Conservation (phyloP, 2,888 invertebrate species). For the Conops quadrifasciatus region DNA sequence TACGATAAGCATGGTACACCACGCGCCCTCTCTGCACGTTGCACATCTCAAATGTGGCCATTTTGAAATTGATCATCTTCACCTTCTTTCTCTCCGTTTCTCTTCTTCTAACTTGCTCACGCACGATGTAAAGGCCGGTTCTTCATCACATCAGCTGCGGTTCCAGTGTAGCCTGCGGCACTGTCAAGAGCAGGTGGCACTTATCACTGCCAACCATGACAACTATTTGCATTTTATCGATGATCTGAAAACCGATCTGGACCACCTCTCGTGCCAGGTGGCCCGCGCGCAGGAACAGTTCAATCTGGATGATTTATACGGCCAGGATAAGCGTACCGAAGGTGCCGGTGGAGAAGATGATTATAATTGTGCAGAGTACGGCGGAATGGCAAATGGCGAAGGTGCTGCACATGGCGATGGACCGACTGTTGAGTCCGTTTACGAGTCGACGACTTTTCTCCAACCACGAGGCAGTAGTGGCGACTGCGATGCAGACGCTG, state of each 20-base stretch:
- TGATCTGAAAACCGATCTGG: slow-evolving; percentile 60
- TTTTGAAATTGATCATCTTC: too few species aligned
- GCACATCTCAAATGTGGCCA: too few species aligned
- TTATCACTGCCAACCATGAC: slow-evolving; percentile 51
- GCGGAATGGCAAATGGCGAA: background rate
- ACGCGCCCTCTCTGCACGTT: too few species aligned
- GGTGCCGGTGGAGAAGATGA: background rate
- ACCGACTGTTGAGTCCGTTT: background rate
- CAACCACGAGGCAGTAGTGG: slow-evolving; percentile 21
- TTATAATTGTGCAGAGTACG: background rate
- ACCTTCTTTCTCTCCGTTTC: slow-evolving; percentile 21
- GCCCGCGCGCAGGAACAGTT: slow-evolving; percentile 53
- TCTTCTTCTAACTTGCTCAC: background rate
- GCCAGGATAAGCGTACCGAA: slow-evolving; percentile 41
- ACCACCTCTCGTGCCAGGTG: slow-evolving; percentile 58
- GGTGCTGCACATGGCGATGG: background rate
- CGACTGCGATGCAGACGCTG: slow-evolving; percentile 43
- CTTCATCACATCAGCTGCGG: slow-evolving; percentile 51
- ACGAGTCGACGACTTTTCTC: background rate
- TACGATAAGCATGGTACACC: too few species aligned
- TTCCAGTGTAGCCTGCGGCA: slow-evolving; percentile 50
- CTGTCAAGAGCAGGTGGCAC: slow-evolving; percentile 49
- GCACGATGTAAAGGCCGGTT: slow-evolving; percentile 40
- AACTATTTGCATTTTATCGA: slow-evolving; percentile 61
- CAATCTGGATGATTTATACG: slow-evolving; percentile 38